Conservation (phyloP, 2,113 vertebrate species). For the Aldabrachelys gigantea region DNA sequence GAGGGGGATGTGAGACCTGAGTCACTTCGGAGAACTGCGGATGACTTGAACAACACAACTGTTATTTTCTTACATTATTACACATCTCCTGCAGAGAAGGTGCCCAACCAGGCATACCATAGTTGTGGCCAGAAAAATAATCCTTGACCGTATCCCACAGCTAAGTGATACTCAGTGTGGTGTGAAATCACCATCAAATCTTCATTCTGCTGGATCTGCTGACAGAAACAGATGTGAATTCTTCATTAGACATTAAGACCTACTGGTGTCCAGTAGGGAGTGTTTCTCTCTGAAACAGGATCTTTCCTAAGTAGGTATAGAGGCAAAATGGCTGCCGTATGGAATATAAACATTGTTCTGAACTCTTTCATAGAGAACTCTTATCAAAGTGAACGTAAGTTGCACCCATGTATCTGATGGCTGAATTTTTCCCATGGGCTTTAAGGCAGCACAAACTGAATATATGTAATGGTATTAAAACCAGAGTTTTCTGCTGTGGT, state of each 20-base stretch:
- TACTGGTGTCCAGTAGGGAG: neutral
- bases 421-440: neutral
- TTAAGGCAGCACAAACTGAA: neutral
- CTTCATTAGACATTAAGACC: neutral
- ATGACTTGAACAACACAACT: neutral
- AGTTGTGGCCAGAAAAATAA: neutral
- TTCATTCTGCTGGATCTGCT: neutral
- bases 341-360: neutral
- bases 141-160: neutral
- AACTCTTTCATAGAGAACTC: neutral
- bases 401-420: accelerated
- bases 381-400: neutral
- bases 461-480: neutral
- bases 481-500: neutral
- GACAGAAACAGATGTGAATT: neutral
- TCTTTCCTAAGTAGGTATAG: neutral
- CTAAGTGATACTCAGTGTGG: neutral
- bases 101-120: neutral
- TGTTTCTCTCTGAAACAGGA: neutral
- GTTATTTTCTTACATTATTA: neutral
- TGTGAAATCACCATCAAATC: neutral
- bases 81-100: neutral
- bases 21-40: neutral
- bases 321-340: neutral
- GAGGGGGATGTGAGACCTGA: neutral